Percentiles rank a stretch among this genome's conserved stretches.
These are phyloP conservation scores for Vidua chalybeata DNA, from an alignment of 2,113 vertebrate species.

Conservation along the genomic window DNA sequence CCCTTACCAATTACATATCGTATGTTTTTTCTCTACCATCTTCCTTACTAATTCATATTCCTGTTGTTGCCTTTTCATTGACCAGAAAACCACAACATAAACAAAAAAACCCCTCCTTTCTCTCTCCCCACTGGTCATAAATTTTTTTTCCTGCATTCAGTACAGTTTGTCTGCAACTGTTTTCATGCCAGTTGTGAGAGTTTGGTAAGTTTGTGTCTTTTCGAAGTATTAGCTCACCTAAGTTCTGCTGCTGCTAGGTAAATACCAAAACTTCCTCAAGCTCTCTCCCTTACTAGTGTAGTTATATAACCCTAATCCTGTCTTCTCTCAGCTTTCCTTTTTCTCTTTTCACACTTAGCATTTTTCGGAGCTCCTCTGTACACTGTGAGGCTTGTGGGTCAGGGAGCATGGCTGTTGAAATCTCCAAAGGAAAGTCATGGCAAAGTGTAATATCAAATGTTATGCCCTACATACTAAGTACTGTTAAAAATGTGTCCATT, in stretches of 20 bases:
- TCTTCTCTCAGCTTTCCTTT: not conserved
- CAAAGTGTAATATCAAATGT: not conserved
- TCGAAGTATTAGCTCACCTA: fast-evolving
- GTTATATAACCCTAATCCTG: not conserved
- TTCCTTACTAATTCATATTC: not conserved
- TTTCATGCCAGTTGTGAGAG: not conserved
- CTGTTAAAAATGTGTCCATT: not conserved
- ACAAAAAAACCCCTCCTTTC: fast-evolving
- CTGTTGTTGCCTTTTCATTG: not conserved
- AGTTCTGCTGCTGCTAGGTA: not conserved
- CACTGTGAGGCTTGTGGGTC: not conserved
- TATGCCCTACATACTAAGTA: not conserved
- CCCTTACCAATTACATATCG: fast-evolving
- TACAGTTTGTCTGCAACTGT: not conserved
- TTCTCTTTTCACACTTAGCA: not conserved
- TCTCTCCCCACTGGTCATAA: not conserved
- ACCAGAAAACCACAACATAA: not conserved
- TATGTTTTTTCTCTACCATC: not conserved
- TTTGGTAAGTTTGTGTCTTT: not conserved
- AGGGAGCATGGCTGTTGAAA: not conserved
- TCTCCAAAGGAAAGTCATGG: not conserved
- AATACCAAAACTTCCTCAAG: not conserved
- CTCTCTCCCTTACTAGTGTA: not conserved
- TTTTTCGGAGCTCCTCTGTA: not conserved
- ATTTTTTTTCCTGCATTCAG: not conserved